Percentiles rank a stretch among this genome's conserved stretches.
These are phyloP conservation scores for Lytechinus pictus DNA, from an alignment of 35 echinoderm and acorn worm species.

Conservation along the genomic window DNA sequence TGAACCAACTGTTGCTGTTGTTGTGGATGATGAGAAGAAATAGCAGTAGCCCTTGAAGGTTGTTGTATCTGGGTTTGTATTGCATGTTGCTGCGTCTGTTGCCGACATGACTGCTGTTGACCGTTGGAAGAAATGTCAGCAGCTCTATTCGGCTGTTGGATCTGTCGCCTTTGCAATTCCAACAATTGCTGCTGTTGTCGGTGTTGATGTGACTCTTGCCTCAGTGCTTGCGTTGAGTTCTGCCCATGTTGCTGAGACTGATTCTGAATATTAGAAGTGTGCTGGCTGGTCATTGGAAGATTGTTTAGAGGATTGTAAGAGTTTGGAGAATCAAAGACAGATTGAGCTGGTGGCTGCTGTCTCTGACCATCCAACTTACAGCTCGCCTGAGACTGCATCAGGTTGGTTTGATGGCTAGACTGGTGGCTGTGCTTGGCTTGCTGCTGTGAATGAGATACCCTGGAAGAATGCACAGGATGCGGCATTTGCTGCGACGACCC, in stretches of 20 bases:
- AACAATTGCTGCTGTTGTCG: not conserved
- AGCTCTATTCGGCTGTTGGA: not conserved
- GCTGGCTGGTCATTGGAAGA: slow-evolving; percentile 10
- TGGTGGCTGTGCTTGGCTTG: not conserved
- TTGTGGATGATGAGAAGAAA: not conserved
- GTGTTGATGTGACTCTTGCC: slow-evolving; percentile 43
- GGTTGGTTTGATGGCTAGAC: not conserved
- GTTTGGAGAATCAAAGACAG: not conserved
- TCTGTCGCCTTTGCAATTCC: not conserved
- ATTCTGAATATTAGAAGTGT: not conserved
- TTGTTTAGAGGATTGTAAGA: not conserved
- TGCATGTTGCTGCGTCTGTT: not conserved
- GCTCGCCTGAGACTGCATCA: not conserved
- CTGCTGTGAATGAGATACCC: not conserved
- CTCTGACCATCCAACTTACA: not conserved
- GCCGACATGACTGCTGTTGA: slow-evolving; percentile 18
- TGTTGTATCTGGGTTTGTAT: not conserved
- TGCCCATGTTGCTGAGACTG: slow-evolving; percentile 30
- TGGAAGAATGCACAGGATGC: not conserved
- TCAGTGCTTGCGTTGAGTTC: slow-evolving; percentile 6
- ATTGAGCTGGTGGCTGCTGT: slow-evolving; percentile 29
- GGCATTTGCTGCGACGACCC: not conserved
- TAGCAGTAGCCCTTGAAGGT: not conserved
- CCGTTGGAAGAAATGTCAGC: not conserved
- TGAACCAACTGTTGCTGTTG: not conserved